Conservation (phyloP, 2,113 vertebrate genomes). For the Psittacara wagleri region DNA sequence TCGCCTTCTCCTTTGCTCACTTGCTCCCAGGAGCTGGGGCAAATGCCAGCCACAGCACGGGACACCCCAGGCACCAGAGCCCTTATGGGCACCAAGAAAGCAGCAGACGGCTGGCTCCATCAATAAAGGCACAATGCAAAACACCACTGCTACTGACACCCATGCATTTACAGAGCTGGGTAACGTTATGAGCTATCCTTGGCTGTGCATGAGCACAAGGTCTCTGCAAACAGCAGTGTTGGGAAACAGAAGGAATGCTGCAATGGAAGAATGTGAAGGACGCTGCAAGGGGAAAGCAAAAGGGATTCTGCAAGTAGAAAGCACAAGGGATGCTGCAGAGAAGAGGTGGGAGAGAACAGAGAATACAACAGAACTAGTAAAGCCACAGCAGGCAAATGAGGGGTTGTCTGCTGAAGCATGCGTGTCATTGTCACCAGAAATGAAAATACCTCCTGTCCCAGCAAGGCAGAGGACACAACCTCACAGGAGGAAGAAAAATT, state of each 20-base stretch:
- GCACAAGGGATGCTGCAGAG: not conserved
- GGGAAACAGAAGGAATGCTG: not conserved
- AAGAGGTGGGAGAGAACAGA: not conserved
- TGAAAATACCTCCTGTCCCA: constrained; percentile 11
- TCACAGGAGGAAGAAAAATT: not conserved
- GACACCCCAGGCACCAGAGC: not conserved
- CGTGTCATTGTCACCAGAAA: not conserved
- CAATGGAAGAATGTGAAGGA: not conserved
- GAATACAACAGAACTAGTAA: not conserved
- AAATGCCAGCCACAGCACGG: fast-evolving
- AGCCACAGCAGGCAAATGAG: constrained; percentile 6
- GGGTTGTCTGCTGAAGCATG: not conserved
- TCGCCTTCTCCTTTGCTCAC: not conserved
- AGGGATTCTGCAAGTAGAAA: not conserved
- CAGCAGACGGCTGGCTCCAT: not conserved
- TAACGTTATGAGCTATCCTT: not conserved
- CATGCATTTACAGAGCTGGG: not conserved
- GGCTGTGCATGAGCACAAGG: not conserved
- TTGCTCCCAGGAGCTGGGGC: not conserved
- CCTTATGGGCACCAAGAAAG: not conserved
- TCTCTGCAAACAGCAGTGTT: not conserved
- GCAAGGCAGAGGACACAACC: not conserved
- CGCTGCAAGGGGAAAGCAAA: not conserved
- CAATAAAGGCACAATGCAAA: fast-evolving
- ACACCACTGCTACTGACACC: not conserved